These are phyloP conservation scores for Chrysolophus pictus DNA, from an alignment of 2,797 vertebrate genomes.

Conservation along the genomic window DNA sequence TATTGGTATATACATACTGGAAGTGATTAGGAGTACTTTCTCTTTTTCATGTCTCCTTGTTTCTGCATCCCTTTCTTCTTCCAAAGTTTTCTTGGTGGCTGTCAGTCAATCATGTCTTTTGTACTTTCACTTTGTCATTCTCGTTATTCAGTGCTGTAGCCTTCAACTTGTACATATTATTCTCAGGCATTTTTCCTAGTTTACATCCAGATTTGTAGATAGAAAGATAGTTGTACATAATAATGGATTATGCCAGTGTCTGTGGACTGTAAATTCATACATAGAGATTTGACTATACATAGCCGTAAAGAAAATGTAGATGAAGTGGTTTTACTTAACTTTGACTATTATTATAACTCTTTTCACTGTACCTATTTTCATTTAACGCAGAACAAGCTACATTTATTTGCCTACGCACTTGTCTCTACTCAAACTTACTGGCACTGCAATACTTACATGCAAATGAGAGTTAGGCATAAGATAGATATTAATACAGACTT, in stretches of 20 bases:
- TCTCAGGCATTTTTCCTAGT: not conserved
- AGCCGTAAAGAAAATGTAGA: not conserved
- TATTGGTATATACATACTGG: conserved; percentile 26
- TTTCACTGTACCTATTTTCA: conserved; percentile 28
- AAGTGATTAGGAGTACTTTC: conserved; percentile 46
- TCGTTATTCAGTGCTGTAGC: not conserved
- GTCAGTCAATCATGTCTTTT: conserved; percentile 37
- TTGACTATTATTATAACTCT: conserved; percentile 14
- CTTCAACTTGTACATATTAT: not conserved
- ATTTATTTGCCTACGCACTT: not conserved
- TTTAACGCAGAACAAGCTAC: not conserved
- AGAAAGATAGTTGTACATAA: not conserved
- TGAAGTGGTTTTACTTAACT: not conserved
- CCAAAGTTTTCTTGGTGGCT: conserved; percentile 52
- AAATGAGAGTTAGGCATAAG: not conserved
- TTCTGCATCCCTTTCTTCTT: not conserved
- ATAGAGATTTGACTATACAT: not conserved
- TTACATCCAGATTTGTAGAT: not conserved
- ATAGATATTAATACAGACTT: not conserved
- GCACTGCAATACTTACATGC: not conserved
- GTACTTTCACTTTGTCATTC: conserved; percentile 31
- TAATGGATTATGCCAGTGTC: not conserved
- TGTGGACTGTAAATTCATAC: not conserved
- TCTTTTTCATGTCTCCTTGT: conserved; percentile 23
- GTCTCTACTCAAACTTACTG: not conserved